Evolutionary conservation across 2,113 vertebrate species (phyloP).

Genomic region (Jacana jacana): DNA sequence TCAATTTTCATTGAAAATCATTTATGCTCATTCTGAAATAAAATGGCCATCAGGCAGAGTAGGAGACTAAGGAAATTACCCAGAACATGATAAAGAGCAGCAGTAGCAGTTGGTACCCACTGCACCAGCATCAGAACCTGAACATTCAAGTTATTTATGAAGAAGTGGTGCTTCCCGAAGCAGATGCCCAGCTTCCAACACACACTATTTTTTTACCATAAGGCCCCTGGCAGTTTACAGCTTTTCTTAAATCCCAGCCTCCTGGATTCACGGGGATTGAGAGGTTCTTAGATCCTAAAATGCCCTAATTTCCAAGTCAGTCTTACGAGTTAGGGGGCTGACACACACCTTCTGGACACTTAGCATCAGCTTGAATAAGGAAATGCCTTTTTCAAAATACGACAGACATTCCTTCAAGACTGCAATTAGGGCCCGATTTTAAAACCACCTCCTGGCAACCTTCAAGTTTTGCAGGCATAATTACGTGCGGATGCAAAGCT

Average conservation of each 20-base stretch:
- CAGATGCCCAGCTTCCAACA: not conserved
- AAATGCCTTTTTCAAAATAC: not conserved
- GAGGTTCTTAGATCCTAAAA: not conserved
- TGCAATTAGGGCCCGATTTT: not conserved
- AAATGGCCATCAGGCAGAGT: not conserved
- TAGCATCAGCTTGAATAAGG: not conserved
- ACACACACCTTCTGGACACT: not conserved
- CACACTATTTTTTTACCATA: not conserved
- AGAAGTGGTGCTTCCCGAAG: not conserved
- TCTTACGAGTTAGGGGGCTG: not conserved
- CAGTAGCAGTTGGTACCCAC: not conserved
- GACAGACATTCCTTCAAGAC: not conserved
- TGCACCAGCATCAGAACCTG: not conserved
- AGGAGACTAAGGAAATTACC: conserved; percentile 26
- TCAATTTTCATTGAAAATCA: not conserved
- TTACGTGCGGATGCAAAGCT: not conserved
- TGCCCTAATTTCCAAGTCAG: not conserved
- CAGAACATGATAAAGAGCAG: conserved; percentile 2
- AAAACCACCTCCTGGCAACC: conserved; percentile 3
- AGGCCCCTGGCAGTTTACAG: not conserved
- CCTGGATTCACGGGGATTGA: not conserved
- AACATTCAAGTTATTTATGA: not conserved
- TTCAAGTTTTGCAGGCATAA: not conserved
- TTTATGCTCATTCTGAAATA: not conserved
- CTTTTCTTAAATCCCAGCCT: not conserved